Base-by-base conservation (phyloP, 2,797 vertebrate genomes). In the Sciurus carolinensis region DNA sequence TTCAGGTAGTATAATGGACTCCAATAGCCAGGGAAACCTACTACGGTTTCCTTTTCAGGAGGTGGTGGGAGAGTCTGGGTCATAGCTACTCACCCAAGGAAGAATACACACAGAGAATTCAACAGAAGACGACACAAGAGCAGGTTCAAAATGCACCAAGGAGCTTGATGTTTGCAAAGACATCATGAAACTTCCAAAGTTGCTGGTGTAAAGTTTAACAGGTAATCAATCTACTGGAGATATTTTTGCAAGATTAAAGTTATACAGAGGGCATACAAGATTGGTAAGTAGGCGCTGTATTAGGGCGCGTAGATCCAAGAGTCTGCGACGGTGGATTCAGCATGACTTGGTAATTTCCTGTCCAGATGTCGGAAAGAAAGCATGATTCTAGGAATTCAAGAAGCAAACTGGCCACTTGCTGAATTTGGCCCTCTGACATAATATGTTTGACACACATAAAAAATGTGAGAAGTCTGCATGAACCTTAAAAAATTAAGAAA, bases 401-500 rank as follows among this genome's bases (percentile, higher is more conserved):
- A 59, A 66, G 9, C 24, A 87, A 77, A 77, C 15, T 52, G 83
- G 76, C 44, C 22, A 54, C 30, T 52, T n/a, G 69, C 28, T 44
- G 5, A 50, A 22, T n/a, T 20, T 72, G 71, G 24, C 69, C 39
- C 52, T 52, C 8, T 36, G 52, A 47, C 22, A 20, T 44, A 54
- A 93, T 80, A 67, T 69, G 80, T 62, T 75, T 92, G n/a, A 69
- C 36, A 22, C 54, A 57, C 4, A 36, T 26, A 85, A 44, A 54
- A 59, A 52, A 87, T 6, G 18, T 80, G 64, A 75, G 66, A 75
- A 75, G 75, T 75, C 0, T 47, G 13, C 72, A 62, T 54, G 36
- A 84, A 62, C 18, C 20, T 93, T 54, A 86, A 90, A 93, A 85
- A 76, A 54, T 36, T 76, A 84, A 80, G 87, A 39, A 39, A 39